Evolutionary conservation across 2,113 vertebrate genomes (phyloP), one percentile per base, ranked within the genome.

Genomic region (Dascyllus trimaculatus): DNA sequence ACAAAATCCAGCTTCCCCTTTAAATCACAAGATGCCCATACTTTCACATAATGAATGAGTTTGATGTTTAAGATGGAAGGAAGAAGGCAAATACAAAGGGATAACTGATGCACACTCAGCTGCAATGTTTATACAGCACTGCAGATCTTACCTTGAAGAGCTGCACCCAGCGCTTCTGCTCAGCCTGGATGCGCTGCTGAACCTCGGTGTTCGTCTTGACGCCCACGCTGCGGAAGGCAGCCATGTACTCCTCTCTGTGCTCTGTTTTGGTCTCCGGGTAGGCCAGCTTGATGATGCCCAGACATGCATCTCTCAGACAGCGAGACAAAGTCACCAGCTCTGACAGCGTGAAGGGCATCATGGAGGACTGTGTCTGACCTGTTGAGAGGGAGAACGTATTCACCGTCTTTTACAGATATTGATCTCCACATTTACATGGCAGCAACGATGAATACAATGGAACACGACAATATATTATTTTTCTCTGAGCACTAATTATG

Each of bases 231-330:
- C 95, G 95, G 78, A 99, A 97, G 0, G 98, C 97, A 0, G 94
- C 95, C 62, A 97, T 91, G 38, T 99, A 99, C 59, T 97, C 97
- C 78, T 98, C 97, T 0, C 97, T 95, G 81, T 99, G 96, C 77
- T 98, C 97, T 0, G 97, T 96, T 64, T 97, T 98, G 14, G 97
- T 98, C 85, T 99, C 97, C 0, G 97, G 97, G 69, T 99, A 97
- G 24, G 98, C 98, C 93, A 99, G 87, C 77, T 98, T 98, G 85
- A 99, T 99, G 91, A 99, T 99, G 64, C 97, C 97, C 56, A 99
- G 92, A 78, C 98, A 99, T 0, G 97, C 98, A 13, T 99, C 98
- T 22, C 98, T 94, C 78, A 99, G 95, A 90, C 98, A 99, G 40
- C 96, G 96, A 22, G 98, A 99, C 63, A 99, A 76, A 56, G 95